Conservation (phyloP, 2,797 vertebrate species). For the Heterohyrax brucei region DNA sequence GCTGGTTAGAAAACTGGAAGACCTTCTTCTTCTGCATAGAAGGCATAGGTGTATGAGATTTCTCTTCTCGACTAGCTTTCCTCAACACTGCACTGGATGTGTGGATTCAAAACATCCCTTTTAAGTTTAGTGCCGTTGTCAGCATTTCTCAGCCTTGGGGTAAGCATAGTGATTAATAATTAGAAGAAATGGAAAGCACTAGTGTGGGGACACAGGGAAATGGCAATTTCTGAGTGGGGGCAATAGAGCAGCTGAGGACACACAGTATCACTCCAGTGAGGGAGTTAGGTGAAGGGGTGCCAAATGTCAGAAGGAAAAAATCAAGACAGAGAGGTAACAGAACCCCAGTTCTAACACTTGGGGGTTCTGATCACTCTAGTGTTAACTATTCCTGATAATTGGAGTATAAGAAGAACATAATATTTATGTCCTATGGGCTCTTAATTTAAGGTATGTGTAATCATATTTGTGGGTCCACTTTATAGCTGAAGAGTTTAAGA, state of each 20-base stretch:
- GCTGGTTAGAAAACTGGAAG: not conserved
- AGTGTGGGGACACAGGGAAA: not conserved
- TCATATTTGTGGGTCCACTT: not conserved
- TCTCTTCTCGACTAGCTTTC: not conserved
- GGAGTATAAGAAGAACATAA: not conserved
- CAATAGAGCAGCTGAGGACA: not conserved
- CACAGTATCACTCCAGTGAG: not conserved
- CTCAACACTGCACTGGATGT: not conserved
- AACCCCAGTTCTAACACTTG: not conserved
- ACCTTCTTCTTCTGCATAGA: not conserved
- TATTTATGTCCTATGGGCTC: not conserved
- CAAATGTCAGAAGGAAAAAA: not conserved
- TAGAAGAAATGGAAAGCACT: not conserved
- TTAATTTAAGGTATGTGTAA: not conserved
- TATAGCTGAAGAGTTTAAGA: not conserved
- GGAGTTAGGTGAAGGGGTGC: not conserved
- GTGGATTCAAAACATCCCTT: not conserved
- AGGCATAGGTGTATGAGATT: not conserved
- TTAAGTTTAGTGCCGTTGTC: not conserved
- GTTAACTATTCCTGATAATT: not conserved
- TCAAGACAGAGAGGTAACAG: not conserved
- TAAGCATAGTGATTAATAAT: constrained; percentile 2
- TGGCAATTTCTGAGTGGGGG: not conserved
- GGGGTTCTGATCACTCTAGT: not conserved
- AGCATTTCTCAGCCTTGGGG: not conserved